These are phyloP conservation scores for Acholoe squamosa DNA, from an alignment of 2,888 invertebrate genomes.

Conservation along the genomic window DNA sequence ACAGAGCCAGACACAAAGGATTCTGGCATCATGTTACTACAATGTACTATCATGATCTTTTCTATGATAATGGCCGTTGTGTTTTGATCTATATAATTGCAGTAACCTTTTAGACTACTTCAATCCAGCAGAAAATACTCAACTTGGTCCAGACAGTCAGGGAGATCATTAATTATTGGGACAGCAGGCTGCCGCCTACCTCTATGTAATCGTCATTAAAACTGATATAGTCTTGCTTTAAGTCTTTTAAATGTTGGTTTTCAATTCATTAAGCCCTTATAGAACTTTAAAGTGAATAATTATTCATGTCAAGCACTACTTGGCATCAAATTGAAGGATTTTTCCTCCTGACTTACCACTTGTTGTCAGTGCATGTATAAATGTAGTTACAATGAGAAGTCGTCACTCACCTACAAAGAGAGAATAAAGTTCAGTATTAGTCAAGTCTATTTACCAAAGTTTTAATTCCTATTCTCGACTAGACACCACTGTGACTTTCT, in stretches of 20 bases:
- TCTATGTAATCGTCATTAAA: background rate
- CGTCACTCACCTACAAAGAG: background rate
- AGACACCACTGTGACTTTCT: background rate
- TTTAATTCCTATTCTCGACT: background rate
- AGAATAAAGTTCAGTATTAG: background rate
- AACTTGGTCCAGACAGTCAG: background rate
- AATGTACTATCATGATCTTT: too few species aligned
- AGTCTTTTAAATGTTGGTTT: background rate
- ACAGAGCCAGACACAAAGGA: too few species aligned
- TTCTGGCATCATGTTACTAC: too few species aligned
- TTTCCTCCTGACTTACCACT: too few species aligned
- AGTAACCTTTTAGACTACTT: background rate
- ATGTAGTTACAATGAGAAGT: too few species aligned
- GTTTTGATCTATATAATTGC: background rate
- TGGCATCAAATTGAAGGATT: too few species aligned
- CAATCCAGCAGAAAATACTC: background rate
- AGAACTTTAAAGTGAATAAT: too few species aligned
- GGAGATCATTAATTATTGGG: constrained; percentile 12
- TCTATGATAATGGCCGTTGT: background rate
- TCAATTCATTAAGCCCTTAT: too few species aligned
- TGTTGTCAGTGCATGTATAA: too few species aligned
- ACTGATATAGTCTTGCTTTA: background rate
- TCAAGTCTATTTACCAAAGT: background rate
- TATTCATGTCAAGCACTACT: too few species aligned
- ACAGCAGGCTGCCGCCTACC: background rate